Base-by-base conservation (phyloP, 1,140 invertebrate species). In the Drosophila saltans region DNA sequence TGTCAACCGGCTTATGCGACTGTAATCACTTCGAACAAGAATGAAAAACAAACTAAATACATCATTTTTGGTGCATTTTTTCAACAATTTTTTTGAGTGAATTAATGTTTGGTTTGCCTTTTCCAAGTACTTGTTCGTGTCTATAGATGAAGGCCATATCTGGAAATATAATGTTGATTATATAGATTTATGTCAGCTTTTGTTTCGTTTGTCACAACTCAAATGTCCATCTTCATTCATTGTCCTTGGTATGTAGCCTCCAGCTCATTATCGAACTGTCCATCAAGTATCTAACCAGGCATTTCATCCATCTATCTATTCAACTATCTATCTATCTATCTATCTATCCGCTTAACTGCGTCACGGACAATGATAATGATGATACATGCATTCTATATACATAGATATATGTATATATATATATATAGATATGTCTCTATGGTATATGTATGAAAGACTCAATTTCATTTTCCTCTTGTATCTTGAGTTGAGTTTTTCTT, bases 251-350 rank as follows among this genome's bases (percentile, higher is more conserved):
- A 11, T 64, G 24, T 40, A 26, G 9, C 45, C 45, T 24, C 8
- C 45, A 52, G 45, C 45, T 52, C 45, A 52, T 52, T 52, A 52
- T 52, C 8, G 45, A 68, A 63, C 62, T 80, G 45, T 62, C 70
- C 40, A 61, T 72, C 74, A 74, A 52, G 8, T 52, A 52, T 52
- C 45, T 52, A 52, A 52, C 45, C 45, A 52, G 45, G 45, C 45
- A 52, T 52, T 52, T 26, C 45, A 52, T 52, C 45, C 45, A 52
- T 67, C 75, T 52, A 71, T 78, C 66, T 74, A 72, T 78, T 52
- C 43, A 60, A 45, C 78, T 65, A 82, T 76, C 71, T 78, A 78
- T 81, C 84, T 70, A 85, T 81, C 82, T 78, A 86, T 85, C 79
- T 71, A 71, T 72, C 75, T 65, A 77, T 75, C 79, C 73, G 67